phyloP scores from a whole-genome alignment of 2,113 vertebrate species.

The Machaerirhynchus nigripectus region DNA sequence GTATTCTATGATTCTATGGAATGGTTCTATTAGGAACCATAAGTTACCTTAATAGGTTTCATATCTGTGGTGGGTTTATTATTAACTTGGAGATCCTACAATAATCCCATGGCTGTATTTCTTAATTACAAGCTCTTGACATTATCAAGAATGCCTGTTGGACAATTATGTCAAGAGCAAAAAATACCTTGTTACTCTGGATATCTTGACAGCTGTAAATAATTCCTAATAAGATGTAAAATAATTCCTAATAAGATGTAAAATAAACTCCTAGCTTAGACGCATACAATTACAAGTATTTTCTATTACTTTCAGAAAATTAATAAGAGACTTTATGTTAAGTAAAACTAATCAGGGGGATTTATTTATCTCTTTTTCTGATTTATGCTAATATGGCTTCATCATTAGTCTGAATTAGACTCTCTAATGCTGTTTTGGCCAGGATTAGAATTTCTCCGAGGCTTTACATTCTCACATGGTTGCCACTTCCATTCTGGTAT shows the following conservation, averaged over 20 bases:
- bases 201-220: not conserved
- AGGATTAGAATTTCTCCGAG: slow-evolving; percentile 51
- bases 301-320: not conserved
- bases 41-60: not conserved
- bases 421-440: slow-evolving; percentile 5
- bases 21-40: too few relatives aligned
- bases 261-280: not conserved
- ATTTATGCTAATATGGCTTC: slow-evolving; percentile 8
- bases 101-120: not conserved
- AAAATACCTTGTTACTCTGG: not conserved
- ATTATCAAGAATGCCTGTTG: not conserved
- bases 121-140: not conserved
- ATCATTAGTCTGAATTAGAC: slow-evolving; percentile 17
- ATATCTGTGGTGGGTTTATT: not conserved
- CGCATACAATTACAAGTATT: not conserved
- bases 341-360: not conserved
- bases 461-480: slow-evolving; percentile 22
- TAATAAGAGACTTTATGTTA: not conserved
- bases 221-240: not conserved
- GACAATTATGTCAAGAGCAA: not conserved
- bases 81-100: not conserved
- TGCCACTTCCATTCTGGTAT: slow-evolving; percentile 17
- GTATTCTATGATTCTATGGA: not conserved
- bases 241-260: not conserved
- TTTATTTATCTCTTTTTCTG: slow-evolving; percentile 12